These are phyloP conservation scores for Teleopsis dalmanni DNA, from an alignment of 1,140 invertebrate genomes.

Conservation along the genomic window DNA sequence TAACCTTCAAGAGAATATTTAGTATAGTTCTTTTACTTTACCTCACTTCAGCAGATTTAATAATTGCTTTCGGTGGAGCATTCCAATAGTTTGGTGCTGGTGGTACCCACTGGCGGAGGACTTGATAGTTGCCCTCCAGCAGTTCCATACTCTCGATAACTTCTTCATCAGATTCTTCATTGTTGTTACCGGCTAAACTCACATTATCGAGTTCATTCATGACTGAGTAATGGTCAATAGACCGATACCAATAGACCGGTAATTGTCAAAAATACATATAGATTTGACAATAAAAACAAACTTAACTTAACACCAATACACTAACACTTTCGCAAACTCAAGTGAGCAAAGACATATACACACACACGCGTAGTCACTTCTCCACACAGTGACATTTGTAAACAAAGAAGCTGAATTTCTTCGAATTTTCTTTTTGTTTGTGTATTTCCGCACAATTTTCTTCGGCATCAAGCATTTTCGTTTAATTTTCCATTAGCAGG, in stretches of 20 bases:
- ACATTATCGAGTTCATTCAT: slow-evolving; percentile 13
- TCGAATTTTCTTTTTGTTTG: no score
- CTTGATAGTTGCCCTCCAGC: slow-evolving; percentile 42
- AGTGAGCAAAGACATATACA: neutral
- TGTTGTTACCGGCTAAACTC: slow-evolving; percentile 12
- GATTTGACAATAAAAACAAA: neutral
- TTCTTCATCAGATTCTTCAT: slow-evolving; percentile 41
- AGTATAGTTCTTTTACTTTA: slow-evolving; percentile 14
- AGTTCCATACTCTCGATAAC: slow-evolving; percentile 42
- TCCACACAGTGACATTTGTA: slow-evolving; percentile 1
- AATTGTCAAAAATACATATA: neutral
- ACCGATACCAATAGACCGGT: no score
- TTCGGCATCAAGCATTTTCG: no score
- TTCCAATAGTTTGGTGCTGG: slow-evolving; percentile 43
- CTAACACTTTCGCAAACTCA: neutral
- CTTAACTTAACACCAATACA: neutral
- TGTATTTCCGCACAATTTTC: no score
- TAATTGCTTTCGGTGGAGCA: slow-evolving; percentile 41
- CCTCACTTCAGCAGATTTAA: slow-evolving; percentile 43
- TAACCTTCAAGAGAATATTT: no score
- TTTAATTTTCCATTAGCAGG: no score
- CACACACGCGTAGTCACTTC: neutral
- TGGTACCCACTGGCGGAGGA: slow-evolving; percentile 40
- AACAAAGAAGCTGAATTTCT: slow-evolving; percentile 11
- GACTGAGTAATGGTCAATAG: neutral